These are phyloP conservation scores for Actinernus sp. DNA, from an alignment of 92 coral and sea anemone species.

Conservation along the genomic window DNA sequence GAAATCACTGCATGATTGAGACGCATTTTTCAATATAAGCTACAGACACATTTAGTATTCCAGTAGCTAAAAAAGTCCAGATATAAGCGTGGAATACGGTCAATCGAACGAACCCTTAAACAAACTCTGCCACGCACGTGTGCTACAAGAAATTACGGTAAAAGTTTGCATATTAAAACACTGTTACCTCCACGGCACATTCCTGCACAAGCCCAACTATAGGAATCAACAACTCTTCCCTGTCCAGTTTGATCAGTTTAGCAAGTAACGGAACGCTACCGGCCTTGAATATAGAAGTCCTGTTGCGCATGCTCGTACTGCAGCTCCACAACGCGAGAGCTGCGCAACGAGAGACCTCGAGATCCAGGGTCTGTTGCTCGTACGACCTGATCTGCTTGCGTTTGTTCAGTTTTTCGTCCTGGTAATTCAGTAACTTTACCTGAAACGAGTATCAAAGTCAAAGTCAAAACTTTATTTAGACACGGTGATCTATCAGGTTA, in stretches of 20 bases:
- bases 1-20: too few species aligned
- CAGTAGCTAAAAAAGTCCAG: too few species aligned
- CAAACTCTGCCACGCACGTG: too few species aligned
- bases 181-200: conserved; percentile 96
- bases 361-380: conserved; percentile 33
- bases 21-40: too few species aligned
- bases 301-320: conserved; percentile 84
- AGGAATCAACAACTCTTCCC: conserved; percentile 88
- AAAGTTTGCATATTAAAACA: too few species aligned
- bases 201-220: conserved; percentile 92
- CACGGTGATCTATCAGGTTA: too few species aligned
- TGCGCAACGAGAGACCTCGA: conserved; percentile 86
- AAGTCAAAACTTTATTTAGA: too few species aligned
- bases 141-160: too few species aligned
- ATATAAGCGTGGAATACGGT: too few species aligned
- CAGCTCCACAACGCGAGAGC: conserved; percentile 96
- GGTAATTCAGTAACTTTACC: conserved; percentile 76
- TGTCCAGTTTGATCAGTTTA: conserved; percentile 61
- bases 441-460: conserved; percentile 11
- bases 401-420: conserved; percentile 21
- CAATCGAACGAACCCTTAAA: too few species aligned
- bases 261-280: conserved; percentile 92
- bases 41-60: too few species aligned
- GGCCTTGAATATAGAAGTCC: conserved; percentile 87
- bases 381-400: conserved; percentile 23